These are phyloP conservation scores for Doris montereyensis DNA, from an alignment of 2,888 invertebrate genomes.

Conservation along the genomic window DNA sequence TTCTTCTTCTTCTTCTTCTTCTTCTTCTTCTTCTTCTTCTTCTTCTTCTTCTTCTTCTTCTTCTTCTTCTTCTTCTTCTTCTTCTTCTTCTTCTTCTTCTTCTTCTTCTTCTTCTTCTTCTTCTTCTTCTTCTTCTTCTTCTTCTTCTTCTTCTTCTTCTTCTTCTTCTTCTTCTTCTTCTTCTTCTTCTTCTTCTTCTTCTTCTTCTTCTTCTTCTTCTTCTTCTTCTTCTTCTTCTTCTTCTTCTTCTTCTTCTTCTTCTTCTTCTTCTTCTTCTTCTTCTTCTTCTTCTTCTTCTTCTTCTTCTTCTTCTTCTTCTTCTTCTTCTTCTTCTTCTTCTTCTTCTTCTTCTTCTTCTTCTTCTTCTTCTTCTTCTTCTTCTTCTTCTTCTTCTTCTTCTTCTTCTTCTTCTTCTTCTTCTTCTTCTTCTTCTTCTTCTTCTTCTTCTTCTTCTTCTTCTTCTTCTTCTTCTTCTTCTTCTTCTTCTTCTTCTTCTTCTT, in stretches of 20 bases:
- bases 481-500: slow-evolving; percentile 33
- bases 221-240: slow-evolving; percentile 36
- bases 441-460: slow-evolving; percentile 33
- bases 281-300: slow-evolving; percentile 15
- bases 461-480: slow-evolving; percentile 37
- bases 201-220: slow-evolving; percentile 10
- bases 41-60: background rate
- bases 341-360: background rate
- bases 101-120: background rate
- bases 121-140: slow-evolving; percentile 24
- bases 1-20: slow-evolving; percentile 21
- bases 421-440: slow-evolving; percentile 3
- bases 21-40: background rate
- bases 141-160: background rate
- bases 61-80: background rate
- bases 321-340: background rate
- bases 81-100: background rate
- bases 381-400: slow-evolving; percentile 6
- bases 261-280: slow-evolving; percentile 31
- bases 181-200: background rate
- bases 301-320: background rate
- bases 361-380: slow-evolving; percentile 1
- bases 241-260: slow-evolving; percentile 35
- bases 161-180: slow-evolving; percentile 27
- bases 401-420: background rate